Conservation (phyloP, 2,888 invertebrate genomes). For the Aphidius colemani region DNA sequence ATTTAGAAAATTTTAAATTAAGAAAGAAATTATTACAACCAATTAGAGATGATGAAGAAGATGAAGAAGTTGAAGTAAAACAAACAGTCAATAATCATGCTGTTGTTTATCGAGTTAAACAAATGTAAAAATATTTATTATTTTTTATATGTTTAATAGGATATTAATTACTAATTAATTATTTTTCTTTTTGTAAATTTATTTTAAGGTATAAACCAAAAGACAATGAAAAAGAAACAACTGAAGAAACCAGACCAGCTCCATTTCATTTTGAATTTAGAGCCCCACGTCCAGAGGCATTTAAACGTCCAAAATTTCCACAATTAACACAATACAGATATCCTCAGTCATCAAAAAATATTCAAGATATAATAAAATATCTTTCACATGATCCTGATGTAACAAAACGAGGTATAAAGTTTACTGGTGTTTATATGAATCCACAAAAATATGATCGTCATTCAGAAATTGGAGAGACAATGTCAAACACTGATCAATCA, state of each 20-base stretch:
- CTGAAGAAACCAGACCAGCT: constrained; percentile 61
- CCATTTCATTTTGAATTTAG: constrained; percentile 62
- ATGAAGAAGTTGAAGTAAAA: constrained; percentile 37
- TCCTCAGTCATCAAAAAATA: constrained; percentile 53
- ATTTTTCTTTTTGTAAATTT: constrained; percentile 17
- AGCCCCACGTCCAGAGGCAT: constrained; percentile 50
- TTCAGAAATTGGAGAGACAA: constrained; percentile 42
- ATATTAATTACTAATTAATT: constrained; percentile 8
- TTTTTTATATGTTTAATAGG: neutral
- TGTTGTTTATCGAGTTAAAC: constrained; percentile 50
- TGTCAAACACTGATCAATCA: constrained; percentile 44
- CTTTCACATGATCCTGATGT: constrained; percentile 43
- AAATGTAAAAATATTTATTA: constrained; percentile 40
- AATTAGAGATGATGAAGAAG: constrained; percentile 34
- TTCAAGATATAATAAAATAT: constrained; percentile 59
- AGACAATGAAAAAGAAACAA: constrained; percentile 35
- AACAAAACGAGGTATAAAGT: constrained; percentile 54
- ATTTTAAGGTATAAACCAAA: constrained; percentile 41
- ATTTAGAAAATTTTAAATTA: constrained; percentile 48
- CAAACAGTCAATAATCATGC: constrained; percentile 53
- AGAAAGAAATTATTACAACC: constrained; percentile 43
- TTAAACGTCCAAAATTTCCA: constrained; percentile 50
- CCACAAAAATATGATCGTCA: constrained; percentile 51
- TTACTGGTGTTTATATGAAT: constrained; percentile 57
- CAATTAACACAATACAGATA: constrained; percentile 55